Percentiles rank a stretch among this genome's conserved stretches.
These are phyloP conservation scores for Serrognathus titanus DNA, from an alignment of 2,888 invertebrate genomes.

Conservation along the genomic window DNA sequence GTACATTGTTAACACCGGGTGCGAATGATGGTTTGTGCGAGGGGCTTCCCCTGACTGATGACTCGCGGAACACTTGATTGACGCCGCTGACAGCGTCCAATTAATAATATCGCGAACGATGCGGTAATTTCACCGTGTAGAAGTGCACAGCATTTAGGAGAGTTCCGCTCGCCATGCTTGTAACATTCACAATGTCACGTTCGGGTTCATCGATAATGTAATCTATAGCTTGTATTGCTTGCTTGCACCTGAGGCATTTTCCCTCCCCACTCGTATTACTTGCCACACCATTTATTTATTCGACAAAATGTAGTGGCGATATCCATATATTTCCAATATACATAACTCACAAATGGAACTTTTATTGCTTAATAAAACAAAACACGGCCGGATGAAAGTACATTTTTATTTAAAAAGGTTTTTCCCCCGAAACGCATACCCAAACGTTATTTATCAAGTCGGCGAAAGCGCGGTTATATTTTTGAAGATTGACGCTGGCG, in stretches of 20 bases:
- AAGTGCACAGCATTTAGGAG: neutral
- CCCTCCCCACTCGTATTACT: conserved; percentile 26
- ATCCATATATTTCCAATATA: conserved; percentile 34
- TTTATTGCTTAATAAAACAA: conserved; percentile 34
- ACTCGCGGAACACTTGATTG: conserved; percentile 30
- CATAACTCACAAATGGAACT: conserved; percentile 29
- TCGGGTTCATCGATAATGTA: conserved; percentile 38
- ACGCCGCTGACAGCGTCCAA: conserved; percentile 36
- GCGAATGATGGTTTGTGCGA: conserved; percentile 12
- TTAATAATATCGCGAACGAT: conserved; percentile 35
- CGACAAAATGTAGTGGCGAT: conserved; percentile 24
- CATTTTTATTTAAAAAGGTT: too few relatives aligned
- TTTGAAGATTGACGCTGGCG: too few relatives aligned
- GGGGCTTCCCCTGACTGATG: conserved; percentile 31
- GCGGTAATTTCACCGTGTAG: conserved; percentile 22
- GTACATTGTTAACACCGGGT: neutral
- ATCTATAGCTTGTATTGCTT: conserved; percentile 33
- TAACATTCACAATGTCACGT: conserved; percentile 24
- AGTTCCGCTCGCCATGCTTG: conserved; percentile 10
- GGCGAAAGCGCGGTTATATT: too few relatives aligned
- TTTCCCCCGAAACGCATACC: conserved; percentile 8
- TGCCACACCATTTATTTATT: conserved; percentile 33
- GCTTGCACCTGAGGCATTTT: conserved; percentile 27
- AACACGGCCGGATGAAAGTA: too few relatives aligned
- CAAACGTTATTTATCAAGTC: neutral